Conservation (phyloP, 2,888 invertebrate genomes). For the Boloria selene region DNA sequence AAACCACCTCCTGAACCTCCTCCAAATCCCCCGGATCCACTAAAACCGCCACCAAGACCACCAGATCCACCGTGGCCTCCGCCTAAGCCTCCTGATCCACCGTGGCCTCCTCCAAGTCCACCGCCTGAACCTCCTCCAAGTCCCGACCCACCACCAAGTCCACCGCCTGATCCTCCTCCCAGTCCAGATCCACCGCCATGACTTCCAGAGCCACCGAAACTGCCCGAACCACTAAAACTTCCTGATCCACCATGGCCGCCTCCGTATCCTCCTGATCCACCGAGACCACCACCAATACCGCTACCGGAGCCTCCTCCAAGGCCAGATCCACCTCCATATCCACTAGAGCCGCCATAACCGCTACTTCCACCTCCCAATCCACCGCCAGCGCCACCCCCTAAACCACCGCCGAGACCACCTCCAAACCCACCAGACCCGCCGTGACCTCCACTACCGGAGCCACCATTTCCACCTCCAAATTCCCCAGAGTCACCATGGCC, state of each 20-base stretch:
- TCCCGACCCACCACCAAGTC: slow-evolving; percentile 39
- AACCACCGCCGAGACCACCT: slow-evolving; percentile 31
- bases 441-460: slow-evolving; percentile 51
- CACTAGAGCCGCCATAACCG: slow-evolving; percentile 20
- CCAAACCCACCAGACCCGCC: slow-evolving; percentile 23
- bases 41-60: slow-evolving; percentile 38
- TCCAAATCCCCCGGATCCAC: slow-evolving; percentile 45
- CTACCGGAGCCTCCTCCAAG: slow-evolving; percentile 27
- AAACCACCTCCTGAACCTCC: slow-evolving; percentile 47
- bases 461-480: slow-evolving; percentile 49
- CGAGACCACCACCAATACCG: slow-evolving; percentile 29
- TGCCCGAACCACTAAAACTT: slow-evolving; percentile 25
- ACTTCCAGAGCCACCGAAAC: slow-evolving; percentile 17
- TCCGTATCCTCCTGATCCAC: slow-evolving; percentile 21
- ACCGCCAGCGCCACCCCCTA: slow-evolving; percentile 28
- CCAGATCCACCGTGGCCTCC: slow-evolving; percentile 36
- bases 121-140: slow-evolving; percentile 40
- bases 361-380: slow-evolving; percentile 25
- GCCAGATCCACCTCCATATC: slow-evolving; percentile 24
- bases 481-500: slow-evolving; percentile 21
- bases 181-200: slow-evolving; percentile 21
- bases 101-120: slow-evolving; percentile 37
- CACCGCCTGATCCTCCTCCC: slow-evolving; percentile 41
- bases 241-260: slow-evolving; percentile 31
- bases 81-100: slow-evolving; percentile 31